A percentile compares a stretch with the other conserved stretches of the same genome.
Evolutionary conservation across 1,140 invertebrate genomes (phyloP).

Genomic region (Stegodyphus dumicola): DNA sequence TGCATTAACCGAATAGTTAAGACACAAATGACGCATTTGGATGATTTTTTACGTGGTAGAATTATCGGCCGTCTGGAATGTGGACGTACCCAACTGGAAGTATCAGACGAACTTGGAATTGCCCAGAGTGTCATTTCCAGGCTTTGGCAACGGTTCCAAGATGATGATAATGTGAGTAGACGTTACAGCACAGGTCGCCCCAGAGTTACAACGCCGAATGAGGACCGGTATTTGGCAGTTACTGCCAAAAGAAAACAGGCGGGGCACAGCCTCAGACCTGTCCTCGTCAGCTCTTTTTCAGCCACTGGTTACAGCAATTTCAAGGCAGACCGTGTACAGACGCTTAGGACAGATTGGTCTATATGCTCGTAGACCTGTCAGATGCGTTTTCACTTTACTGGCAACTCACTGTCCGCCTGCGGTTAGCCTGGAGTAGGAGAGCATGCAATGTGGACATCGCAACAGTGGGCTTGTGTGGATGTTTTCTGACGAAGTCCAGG

Average conservation of each 20-base stretch:
- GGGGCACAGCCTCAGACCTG: slow-evolving; percentile 11
- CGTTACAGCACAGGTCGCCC: too few species aligned
- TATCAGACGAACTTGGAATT: not conserved
- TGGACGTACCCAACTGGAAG: slow-evolving; percentile 6
- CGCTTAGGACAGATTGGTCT: not conserved
- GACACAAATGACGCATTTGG: too few species aligned
- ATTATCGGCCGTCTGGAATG: too few species aligned
- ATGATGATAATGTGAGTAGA: slow-evolving; percentile 7
- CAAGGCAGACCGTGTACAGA: slow-evolving; percentile 12
- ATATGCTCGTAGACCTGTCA: slow-evolving; percentile 20
- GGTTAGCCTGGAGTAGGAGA: not conserved
- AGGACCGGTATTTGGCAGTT: slow-evolving; percentile 14
- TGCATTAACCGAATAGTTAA: too few species aligned
- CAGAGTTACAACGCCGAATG: not conserved
- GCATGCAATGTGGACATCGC: not conserved
- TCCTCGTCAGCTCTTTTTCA: slow-evolving; percentile 4
- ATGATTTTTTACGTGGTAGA: slow-evolving; percentile 13
- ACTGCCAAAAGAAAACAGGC: not conserved
- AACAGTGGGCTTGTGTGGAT: slow-evolving; percentile 18
- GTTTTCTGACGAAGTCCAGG: slow-evolving; percentile 22
- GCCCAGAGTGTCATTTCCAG: slow-evolving; percentile 15
- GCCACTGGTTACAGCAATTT: not conserved
- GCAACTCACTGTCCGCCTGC: slow-evolving; percentile 5
- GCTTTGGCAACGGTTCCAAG: not conserved
- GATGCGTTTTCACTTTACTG: not conserved